These are phyloP conservation scores for Diarsia rubi DNA, from an alignment of 2,888 invertebrate genomes.

Conservation along the genomic window DNA sequence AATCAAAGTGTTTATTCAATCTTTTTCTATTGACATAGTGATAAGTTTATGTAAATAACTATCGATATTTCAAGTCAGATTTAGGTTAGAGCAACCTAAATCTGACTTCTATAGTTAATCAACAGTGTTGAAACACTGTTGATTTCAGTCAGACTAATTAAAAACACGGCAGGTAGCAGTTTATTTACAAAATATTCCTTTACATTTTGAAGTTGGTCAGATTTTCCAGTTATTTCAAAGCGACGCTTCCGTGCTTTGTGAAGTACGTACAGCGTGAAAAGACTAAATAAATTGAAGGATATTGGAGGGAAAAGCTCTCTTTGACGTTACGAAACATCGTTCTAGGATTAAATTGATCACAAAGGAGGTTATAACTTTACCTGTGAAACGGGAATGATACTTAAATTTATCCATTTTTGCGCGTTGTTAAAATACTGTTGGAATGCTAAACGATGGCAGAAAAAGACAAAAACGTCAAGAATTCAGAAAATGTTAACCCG, in stretches of 20 bases:
- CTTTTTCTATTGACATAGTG: background rate
- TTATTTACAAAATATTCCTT: slow-evolving; percentile 5
- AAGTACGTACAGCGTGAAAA: slow-evolving; percentile 47
- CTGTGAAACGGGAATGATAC: slow-evolving; percentile 19
- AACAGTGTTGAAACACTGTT: too few species aligned
- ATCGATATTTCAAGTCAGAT: background rate
- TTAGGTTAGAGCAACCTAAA: too few species aligned
- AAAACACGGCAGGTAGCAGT: slow-evolving; percentile 9
- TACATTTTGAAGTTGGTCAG: slow-evolving; percentile 3
- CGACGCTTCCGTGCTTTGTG: slow-evolving; percentile 7
- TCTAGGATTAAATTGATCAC: slow-evolving; percentile 45
- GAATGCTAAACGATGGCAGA: background rate
- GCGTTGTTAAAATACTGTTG: slow-evolving; percentile 14
- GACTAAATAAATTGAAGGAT: slow-evolving; percentile 55
- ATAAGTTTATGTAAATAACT: background rate
- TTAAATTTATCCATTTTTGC: slow-evolving; percentile 19
- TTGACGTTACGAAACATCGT: slow-evolving; percentile 50
- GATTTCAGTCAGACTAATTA: slow-evolving; percentile 6
- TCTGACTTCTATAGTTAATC: background rate
- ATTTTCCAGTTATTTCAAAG: slow-evolving; percentile 24
- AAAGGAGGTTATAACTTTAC: slow-evolving; percentile 43
- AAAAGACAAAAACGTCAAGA: background rate
- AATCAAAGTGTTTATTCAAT: too few species aligned
- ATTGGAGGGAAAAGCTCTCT: slow-evolving; percentile 56
- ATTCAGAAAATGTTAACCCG: slow-evolving; percentile 16